These are phyloP conservation scores for Patiria pectinifera DNA, from an alignment of 53 echinoderm and acorn worm genomes.

Conservation along the genomic window DNA sequence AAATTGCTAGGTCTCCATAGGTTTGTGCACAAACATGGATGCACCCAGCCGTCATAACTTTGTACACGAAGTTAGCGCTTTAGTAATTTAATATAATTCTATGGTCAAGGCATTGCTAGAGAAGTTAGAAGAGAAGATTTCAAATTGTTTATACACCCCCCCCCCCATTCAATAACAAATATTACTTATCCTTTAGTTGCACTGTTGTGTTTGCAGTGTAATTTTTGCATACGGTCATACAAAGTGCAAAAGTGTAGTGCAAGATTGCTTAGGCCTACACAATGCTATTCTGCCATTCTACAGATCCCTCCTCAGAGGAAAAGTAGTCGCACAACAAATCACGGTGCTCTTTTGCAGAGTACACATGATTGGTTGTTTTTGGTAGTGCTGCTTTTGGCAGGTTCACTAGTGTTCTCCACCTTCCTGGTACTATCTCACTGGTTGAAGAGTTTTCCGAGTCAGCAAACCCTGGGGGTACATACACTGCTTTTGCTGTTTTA, in stretches of 20 bases:
- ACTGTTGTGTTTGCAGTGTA: background rate
- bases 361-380: background rate
- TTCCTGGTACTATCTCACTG: background rate
- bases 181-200: no score
- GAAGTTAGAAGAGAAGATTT: no score
- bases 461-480: background rate
- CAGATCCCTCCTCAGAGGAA: background rate
- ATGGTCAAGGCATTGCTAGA: no score
- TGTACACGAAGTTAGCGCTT: no score
- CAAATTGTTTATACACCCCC: no score
- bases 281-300: conserved; percentile 1
- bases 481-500: background rate
- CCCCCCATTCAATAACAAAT: no score
- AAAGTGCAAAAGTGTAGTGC: background rate
- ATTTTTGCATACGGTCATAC: background rate
- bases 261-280: background rate
- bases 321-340: background rate
- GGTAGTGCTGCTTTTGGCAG: background rate
- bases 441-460: background rate
- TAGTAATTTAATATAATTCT: no score
- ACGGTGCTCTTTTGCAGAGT: background rate
- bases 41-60: no score
- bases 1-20: no score
- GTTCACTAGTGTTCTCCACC: background rate
- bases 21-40: no score